Evolutionary conservation across 2,113 vertebrate species (phyloP).

Genomic region (Austrofundulus limnaeus): DNA sequence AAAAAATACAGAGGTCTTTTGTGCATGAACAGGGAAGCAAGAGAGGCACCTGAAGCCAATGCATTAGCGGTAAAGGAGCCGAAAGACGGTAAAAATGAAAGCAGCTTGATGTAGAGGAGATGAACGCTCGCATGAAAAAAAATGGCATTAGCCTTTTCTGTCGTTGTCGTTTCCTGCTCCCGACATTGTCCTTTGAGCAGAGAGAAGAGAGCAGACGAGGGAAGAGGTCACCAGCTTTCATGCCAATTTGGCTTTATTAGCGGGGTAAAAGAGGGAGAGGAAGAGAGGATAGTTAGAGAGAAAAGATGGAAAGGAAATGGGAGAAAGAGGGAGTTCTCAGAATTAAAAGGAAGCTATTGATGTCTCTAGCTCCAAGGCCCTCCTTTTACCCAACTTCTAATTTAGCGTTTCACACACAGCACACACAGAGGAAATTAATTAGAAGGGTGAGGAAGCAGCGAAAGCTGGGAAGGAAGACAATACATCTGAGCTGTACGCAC

Average conservation of each 20-base stretch:
- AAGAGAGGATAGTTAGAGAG: conserved; percentile 20
- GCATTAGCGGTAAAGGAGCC: conserved; percentile 29
- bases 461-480: conserved; percentile 25
- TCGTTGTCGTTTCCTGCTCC: conserved; percentile 30
- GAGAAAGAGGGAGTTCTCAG: conserved; percentile 52
- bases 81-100: conserved; percentile 30
- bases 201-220: conserved; percentile 36
- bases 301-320: conserved; percentile 9
- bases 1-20: conserved; percentile 25
- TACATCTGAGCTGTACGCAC: conserved; percentile 17
- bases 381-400: conserved; percentile 57
- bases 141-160: conserved; percentile 45
- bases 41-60: conserved; percentile 36
- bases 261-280: conserved; percentile 32
- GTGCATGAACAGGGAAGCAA: conserved; percentile 13
- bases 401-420: conserved; percentile 72
- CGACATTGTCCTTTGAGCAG: conserved; percentile 42
- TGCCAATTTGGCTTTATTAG: conserved; percentile 73
- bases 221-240: conserved; percentile 67
- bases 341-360: conserved; percentile 74
- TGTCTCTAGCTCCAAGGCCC: conserved; percentile 65
- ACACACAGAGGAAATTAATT: conserved; percentile 63
- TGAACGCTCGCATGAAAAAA: conserved; percentile 36
- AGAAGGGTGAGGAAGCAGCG: conserved; percentile 30
- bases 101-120: neutral